Base-by-base conservation (phyloP, 2,888 invertebrate genomes). In the Pyrgus malvae region DNA sequence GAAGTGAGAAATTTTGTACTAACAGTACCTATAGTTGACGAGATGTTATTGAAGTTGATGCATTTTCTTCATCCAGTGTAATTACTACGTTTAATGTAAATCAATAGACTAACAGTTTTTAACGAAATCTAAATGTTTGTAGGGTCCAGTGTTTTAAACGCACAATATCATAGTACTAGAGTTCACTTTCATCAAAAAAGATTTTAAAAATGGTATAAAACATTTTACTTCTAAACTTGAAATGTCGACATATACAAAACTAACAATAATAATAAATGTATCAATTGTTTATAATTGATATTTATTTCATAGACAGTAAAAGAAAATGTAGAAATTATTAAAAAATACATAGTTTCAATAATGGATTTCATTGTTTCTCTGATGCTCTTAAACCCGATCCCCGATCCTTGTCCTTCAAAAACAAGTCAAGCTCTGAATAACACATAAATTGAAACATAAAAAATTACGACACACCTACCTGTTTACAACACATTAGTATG, bases 91-190 rank as follows among this genome's bases (percentile, higher is more conserved):
- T 80, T 77, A 80, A 80, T 88, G 80, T 85, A 80, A 82, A 83
- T 80, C 84, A 80, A 86, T 85, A 88, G 84, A 79, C 79, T 83
- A 81, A 82, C 85, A 74, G 83, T 87, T 85, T 85, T 85, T 81
- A 80, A 79, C 66, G 77, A 85, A 88, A 86, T 90, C 84, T 89
- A 82, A 88, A 86, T 89, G 90, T 90, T 83, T 75, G 87, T 89
- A 90, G 90, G 90, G 89, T 89, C 90, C 90, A 89, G 90, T 88
- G 88, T 89, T 84, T 73, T 74, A 72, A 83, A 89, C 90, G 90
- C 90, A 90, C 90, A 90, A 90, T 89, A 86, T 87, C 86, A 86
- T 88, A 83, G 84, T 77, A 77, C 80, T 86, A 87, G 84, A 83
- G 64, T 71, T 84, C 89, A 88, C 88, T 83, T 79, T 84, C 87